Evolutionary conservation across 2,797 vertebrate species (phyloP).

Genomic region (Spondyliosoma cantharus): DNA sequence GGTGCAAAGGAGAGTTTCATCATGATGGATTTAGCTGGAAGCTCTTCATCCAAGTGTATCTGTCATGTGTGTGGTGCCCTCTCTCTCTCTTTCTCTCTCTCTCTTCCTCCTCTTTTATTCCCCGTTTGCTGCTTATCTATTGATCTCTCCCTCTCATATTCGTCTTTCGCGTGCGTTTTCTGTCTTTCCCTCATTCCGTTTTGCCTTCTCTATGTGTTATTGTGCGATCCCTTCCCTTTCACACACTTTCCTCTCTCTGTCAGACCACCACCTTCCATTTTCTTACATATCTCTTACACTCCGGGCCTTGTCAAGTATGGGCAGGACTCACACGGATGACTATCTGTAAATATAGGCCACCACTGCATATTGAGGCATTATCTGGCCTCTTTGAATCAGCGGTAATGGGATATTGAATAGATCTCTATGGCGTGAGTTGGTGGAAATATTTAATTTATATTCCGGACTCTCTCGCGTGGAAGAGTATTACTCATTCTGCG

Average conservation of each 20-base stretch:
- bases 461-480: constrained; percentile 42
- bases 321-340: constrained; percentile 57
- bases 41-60: constrained; percentile 60
- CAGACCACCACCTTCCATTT: constrained; percentile 50
- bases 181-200: constrained; percentile 1
- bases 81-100: constrained; percentile 4
- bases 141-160: constrained; percentile 41
- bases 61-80: constrained; percentile 16
- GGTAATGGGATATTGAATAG: constrained; percentile 61
- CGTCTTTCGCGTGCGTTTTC: constrained; percentile 19
- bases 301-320: constrained; percentile 54
- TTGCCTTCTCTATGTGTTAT: not conserved
- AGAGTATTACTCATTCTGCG: constrained; percentile 35
- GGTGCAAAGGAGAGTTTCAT: constrained; percentile 66
- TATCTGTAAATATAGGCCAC: constrained; percentile 67
- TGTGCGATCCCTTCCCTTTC: not conserved
- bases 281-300: constrained; percentile 48
- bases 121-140: constrained; percentile 29
- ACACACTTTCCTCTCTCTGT: not conserved
- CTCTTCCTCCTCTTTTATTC: not conserved
- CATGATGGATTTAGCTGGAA: constrained; percentile 68
- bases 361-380: constrained; percentile 64
- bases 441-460: constrained; percentile 70
- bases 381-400: constrained; percentile 61
- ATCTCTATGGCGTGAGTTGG: constrained; percentile 67